Evolutionary conservation across 2,113 vertebrate species (phyloP), one percentile per base, ranked within the genome.

Genomic region (Dipodomys spectabilis): DNA sequence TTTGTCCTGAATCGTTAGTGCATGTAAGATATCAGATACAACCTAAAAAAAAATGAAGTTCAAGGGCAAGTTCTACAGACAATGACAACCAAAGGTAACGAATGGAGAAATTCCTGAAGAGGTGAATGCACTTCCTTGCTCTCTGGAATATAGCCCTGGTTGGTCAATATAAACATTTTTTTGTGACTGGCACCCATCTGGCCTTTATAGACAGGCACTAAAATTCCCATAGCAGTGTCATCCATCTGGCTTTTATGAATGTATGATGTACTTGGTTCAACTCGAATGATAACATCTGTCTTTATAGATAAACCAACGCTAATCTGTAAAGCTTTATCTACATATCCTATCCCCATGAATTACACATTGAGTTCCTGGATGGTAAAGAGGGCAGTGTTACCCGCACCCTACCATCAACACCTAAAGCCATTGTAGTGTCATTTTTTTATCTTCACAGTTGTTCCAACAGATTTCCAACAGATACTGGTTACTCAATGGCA

Each of bases 231-330:
- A 90, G 94, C 32, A 57, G 39, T 95, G 94, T 86, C 79, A 94
- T 95, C 93, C 94, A 97, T 94, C 90, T 97, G 96, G 90, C 85
- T 93, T 95, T 97, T 96, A 96, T 95, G 95, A 95, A 95, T 91
- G 95, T 96, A 68, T 78, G 82, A 90, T 95, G 82, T 96, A 69
- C 82, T 95, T 91, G 82, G 27, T 88, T 96, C 82, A 84, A 82
- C 68, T 93, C 68, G 83, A 27, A 80, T 96, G 92, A 94, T 83
- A 95, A 92, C 93, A 95, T 93, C 95, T 95, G 94, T 94, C 86
- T 95, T 19, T 65, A 32, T 22, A 95, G 96, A 94, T 95, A 97
- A 95, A 91, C 84, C 65, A 93, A 93, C 88, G 82, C 39, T 67
- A 93, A 64, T 82, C 90, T 88, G 82, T 86, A 94, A 81, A 95